Base-by-base conservation (phyloP, 2,113 vertebrate species). In the Pachycephala philippinensis region DNA sequence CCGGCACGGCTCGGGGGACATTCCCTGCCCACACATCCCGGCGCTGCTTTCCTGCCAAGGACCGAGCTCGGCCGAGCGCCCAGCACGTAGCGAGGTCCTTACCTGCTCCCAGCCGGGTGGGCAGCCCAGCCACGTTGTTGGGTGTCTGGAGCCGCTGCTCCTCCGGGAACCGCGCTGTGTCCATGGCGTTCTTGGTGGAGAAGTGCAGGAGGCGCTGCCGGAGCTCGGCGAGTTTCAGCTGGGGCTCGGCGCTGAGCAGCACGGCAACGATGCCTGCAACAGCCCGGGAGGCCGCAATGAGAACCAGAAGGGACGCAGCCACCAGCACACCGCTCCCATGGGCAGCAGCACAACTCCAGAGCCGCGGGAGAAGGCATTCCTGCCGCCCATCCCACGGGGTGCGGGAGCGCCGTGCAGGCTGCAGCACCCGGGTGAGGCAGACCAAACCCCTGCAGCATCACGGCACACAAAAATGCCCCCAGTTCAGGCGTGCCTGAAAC, bases 151-250 rank as follows among this genome's bases (percentile, higher is more conserved):
- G 96, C 28, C 94, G 92, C 86, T 99, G 98, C 15, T 97, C 95
- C 83, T 98, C 95, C 0, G 98, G 98, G 87, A 99, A 97, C 96
- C 98, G 90, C 11, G 80, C 96, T 4, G 95, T 89, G 64, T 98
- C 98, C 85, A 99, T 96, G 12, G 83, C 68, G 1, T 97, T 92
- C 84, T 98, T 98, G 94, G 95, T n/a, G 56, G 99, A 98, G 13
- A 98, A 97, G 81, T 56, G 96, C 78, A 99, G 95, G 84, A 99
- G 97, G 53, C 54, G 94, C 71, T 99, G 99, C 57, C 99, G 98
- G 56, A 99, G 94, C 86, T 99, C 98, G 0, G 98, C 77, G 6
- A 97, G 97, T 5, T 98, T 98, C 52, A 98, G 91, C 20, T 63
- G 96, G 8, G 98, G 98, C 77, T 86, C 84, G 0, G 97, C 90